A percentile compares a stretch with the other conserved stretches of the same genome.
These are phyloP conservation scores for Coranthus polyacanthus DNA, from an alignment of 2,797 vertebrate genomes.

Conservation along the genomic window DNA sequence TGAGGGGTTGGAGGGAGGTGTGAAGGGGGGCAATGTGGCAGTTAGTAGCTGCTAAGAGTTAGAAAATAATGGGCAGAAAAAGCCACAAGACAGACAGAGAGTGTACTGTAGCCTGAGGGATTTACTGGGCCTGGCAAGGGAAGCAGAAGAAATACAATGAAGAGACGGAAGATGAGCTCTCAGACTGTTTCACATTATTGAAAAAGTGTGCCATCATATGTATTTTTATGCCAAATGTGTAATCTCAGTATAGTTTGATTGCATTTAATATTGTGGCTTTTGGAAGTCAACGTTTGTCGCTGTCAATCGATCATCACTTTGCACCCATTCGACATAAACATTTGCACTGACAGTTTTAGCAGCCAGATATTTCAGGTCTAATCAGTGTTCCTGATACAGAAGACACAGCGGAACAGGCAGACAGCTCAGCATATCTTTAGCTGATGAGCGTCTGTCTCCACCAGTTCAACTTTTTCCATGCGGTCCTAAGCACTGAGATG, in stretches of 20 bases:
- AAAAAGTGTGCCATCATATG: background rate
- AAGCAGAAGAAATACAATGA: conserved; percentile 3
- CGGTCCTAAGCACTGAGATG: conserved; percentile 29
- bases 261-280: background rate
- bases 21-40: background rate
- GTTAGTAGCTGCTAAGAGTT: conserved; percentile 41
- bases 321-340: background rate
- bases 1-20: conserved; percentile 21
- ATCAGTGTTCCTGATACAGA: background rate
- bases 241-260: background rate
- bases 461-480: conserved; percentile 32
- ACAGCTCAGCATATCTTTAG: conserved; percentile 19
- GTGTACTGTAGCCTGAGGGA: conserved; percentile 20
- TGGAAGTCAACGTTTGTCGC: too few relatives aligned
- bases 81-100: conserved; percentile 22
- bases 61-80: conserved; percentile 61
- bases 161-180: conserved; percentile 3
- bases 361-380: conserved; percentile 1
- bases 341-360: background rate
- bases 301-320: accelerated
- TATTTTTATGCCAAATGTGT: background rate
- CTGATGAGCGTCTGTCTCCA: conserved; percentile 20
- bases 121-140: conserved; percentile 27
- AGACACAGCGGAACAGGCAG: conserved; percentile 31
- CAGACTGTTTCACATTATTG: conserved; percentile 18